Evolutionary conservation across 2,797 vertebrate genomes (phyloP).

Genomic region (Gallinago nigripennis): DNA sequence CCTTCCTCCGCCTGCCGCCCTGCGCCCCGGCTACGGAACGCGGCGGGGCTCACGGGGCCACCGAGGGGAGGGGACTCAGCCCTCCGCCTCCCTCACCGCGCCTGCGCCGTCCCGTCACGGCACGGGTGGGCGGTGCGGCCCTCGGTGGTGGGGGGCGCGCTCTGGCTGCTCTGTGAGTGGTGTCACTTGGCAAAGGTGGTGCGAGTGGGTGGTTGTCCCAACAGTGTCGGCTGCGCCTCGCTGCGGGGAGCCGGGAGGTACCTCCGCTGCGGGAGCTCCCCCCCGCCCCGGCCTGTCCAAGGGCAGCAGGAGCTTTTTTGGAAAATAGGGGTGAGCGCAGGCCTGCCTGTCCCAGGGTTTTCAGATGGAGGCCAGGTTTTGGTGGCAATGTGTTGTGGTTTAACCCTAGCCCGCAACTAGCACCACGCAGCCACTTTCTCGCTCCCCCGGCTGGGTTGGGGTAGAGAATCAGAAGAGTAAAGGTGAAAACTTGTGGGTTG

Average conservation of each 20-base stretch:
- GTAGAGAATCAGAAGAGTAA: neutral
- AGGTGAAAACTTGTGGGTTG: too few relatives aligned
- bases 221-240: rapidly evolving
- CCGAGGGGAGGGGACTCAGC: neutral
- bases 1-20: neutral
- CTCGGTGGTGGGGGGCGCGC: rapidly evolving
- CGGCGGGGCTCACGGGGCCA: neutral
- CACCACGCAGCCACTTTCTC: neutral
- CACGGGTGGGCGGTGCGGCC: rapidly evolving
- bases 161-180: too few relatives aligned
- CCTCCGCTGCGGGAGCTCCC: rapidly evolving
- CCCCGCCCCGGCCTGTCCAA: rapidly evolving
- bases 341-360: rapidly evolving
- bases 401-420: neutral
- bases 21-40: neutral
- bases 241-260: rapidly evolving
- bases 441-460: neutral
- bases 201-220: rapidly evolving
- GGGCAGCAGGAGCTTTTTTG: neutral
- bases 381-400: neutral
- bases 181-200: too few relatives aligned
- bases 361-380: neutral
- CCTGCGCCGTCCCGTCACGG: neutral
- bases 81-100: rapidly evolving
- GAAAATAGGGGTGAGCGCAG: rapidly evolving